phyloP scores from a whole-genome alignment of 2,888 invertebrate species.

The Drosophila cognata region DNA sequence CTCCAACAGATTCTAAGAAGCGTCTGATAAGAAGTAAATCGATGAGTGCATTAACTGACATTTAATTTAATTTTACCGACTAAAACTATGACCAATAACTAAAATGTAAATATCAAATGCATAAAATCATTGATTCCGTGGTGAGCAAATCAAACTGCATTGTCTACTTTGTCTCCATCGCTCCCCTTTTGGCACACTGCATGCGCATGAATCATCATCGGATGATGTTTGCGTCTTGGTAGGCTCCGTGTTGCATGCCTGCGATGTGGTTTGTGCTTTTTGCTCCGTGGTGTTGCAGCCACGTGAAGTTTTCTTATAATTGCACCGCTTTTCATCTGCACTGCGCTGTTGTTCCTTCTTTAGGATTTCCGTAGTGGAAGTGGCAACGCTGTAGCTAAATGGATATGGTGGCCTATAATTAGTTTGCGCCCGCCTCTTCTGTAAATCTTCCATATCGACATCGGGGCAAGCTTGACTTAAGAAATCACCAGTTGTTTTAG shows the following conservation, averaged over 20 bases:
- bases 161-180: neutral
- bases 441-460: neutral
- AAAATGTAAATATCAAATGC: constrained; percentile 18
- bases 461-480: no score
- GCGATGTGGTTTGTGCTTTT: neutral
- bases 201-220: neutral
- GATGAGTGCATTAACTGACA: constrained; percentile 35
- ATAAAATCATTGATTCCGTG: neutral
- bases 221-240: neutral
- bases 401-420: constrained; percentile 52
- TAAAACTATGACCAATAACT: constrained; percentile 4
- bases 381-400: constrained; percentile 53
- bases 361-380: constrained; percentile 61
- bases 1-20: constrained; percentile 19
- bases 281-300: constrained; percentile 21
- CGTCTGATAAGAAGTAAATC: constrained; percentile 41
- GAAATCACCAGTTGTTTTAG: no score
- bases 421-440: neutral
- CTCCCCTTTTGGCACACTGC: neutral
- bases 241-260: constrained; percentile 8
- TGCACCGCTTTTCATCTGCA: neutral
- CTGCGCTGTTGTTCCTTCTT: neutral
- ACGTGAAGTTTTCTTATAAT: constrained; percentile 12
- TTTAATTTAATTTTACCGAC: constrained; percentile 6
- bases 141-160: neutral